Evolutionary conservation across 2,797 vertebrate species (phyloP).

Genomic region (Clarias platycephalus): DNA sequence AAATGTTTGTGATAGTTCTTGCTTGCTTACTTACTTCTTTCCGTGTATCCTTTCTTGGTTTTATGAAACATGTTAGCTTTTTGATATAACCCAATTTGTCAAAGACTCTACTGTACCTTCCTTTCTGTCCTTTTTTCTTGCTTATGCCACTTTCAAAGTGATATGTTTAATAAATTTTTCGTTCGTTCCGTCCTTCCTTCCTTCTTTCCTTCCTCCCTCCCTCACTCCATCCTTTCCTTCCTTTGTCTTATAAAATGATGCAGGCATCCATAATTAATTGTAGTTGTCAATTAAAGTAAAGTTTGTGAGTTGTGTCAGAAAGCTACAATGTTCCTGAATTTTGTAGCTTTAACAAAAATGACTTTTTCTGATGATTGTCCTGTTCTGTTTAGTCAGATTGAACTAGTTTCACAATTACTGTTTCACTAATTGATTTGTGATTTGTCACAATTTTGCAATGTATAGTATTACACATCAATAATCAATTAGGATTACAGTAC

Average conservation of each 20-base stretch:
- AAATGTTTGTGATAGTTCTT: background rate
- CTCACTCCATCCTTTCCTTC: background rate
- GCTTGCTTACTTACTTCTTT: background rate
- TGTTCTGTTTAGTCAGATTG: background rate
- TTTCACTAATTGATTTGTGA: background rate
- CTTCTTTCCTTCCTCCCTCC: background rate
- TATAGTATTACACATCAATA: background rate
- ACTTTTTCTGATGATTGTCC: background rate
- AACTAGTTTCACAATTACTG: background rate
- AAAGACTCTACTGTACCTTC: background rate
- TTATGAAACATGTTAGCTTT: background rate
- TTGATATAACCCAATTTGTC: background rate
- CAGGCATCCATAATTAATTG: background rate
- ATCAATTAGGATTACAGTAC: too few species aligned
- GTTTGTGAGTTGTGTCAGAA: background rate
- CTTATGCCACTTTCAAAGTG: too few species aligned
- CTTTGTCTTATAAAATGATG: background rate
- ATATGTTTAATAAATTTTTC: background rate
- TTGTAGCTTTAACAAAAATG: background rate
- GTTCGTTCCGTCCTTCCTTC: background rate
- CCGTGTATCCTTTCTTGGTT: background rate
- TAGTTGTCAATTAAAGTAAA: background rate
- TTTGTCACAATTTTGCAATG: background rate
- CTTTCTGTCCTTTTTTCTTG: background rate
- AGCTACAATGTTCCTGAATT: too few species aligned